Conservation (phyloP, 2,113 vertebrate species). For the Megalops atlanticus region DNA sequence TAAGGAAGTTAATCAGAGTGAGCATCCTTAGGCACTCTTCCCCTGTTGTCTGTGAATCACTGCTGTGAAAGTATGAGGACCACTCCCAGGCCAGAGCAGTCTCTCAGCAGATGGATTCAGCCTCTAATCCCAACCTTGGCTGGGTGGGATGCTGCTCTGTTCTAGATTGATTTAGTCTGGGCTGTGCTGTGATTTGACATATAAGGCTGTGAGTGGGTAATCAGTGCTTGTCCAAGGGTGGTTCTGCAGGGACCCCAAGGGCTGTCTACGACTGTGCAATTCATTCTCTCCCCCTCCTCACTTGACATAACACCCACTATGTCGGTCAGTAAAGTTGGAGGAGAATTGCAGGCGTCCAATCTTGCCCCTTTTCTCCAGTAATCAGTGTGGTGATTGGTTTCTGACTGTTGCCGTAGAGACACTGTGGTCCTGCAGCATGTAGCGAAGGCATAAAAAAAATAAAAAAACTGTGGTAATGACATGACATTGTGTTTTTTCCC, state of each 20-base stretch:
- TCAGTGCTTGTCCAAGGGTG: neutral
- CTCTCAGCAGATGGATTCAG: too few species aligned
- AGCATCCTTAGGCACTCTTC: too few species aligned
- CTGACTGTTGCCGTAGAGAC: neutral
- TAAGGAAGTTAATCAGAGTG: too few species aligned
- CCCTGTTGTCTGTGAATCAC: too few species aligned
- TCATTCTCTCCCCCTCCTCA: neutral
- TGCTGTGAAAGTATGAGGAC: too few species aligned
- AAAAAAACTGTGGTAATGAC: neutral
- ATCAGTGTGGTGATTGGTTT: slow-evolving; percentile 11
- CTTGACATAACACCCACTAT: neutral
- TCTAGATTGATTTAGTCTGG: neutral
- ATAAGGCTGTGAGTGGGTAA: neutral
- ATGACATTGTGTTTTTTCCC: neutral
- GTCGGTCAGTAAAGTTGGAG: neutral
- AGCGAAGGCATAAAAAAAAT: neutral
- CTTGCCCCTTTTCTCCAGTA: neutral
- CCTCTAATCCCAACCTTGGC: neutral
- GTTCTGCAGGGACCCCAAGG: neutral
- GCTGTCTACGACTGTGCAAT: neutral
- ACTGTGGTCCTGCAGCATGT: neutral
- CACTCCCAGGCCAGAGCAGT: too few species aligned
- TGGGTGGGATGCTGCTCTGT: neutral
- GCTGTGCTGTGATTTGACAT: neutral
- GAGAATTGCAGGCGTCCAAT: neutral